Evolutionary conservation across 2,888 invertebrate species (phyloP), one percentile per base, ranked within the genome.

Genomic region (Clanis bilineata): DNA sequence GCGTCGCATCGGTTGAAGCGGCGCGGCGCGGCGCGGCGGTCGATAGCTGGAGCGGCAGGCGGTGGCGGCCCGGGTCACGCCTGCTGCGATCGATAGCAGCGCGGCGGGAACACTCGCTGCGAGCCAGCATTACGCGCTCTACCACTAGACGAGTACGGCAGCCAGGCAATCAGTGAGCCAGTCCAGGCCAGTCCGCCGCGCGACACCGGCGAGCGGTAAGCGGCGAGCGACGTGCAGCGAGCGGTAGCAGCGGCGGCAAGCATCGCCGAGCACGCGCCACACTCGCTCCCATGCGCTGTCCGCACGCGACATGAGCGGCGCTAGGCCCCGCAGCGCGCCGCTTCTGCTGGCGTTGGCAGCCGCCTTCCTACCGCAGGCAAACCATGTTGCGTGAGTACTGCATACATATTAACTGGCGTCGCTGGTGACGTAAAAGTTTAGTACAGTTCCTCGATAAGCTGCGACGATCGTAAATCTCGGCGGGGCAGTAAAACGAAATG

Each of bases 361-460:
- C 79, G 91, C 93, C 74, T 89, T 94, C 72, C 85, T 93, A 74
- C 93, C 93, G 74, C 92, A 93, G 79, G 92, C 90, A 70, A 92
- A 93, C 82, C 93, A 93, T 83, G 94, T 94, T 83, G 94, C 93
- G 94, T 94, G 82, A 94, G 94, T 94, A 92, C 69, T 63, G 58
- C 32, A 60, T 47, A 45, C 57, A 51, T 61, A 59, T 56, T 56
- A 64, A 55, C 55, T 55, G 32, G 56, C 54, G n/a, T 32, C 41
- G 6, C 22, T n/a, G 59, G 60, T 60, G 45, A 68, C 63, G 64
- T 65, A 62, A 70, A 73, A 66, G 60, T 74, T 74, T 66, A 65
- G 23, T 63, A 72, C 64, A 65, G 51, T 66, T 64, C 60, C 59
- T 60, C 64, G 65, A 71, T 73, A 71, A 71, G 65, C 69, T 72